Evolutionary conservation across 2,113 vertebrate genomes (phyloP).

Genomic region (Gopherus evgoodei): DNA sequence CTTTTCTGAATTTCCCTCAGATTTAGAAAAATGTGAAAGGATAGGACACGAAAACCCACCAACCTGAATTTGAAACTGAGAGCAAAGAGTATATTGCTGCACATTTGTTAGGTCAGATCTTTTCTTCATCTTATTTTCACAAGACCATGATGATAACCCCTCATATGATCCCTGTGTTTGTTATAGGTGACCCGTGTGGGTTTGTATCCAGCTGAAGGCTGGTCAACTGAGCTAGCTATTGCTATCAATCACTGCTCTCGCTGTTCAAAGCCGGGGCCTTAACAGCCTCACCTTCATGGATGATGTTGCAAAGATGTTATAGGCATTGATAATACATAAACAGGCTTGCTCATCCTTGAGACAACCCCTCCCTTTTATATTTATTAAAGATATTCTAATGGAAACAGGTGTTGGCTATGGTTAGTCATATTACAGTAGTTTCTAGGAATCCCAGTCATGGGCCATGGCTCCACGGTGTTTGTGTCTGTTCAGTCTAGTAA

Average conservation of each 20-base stretch:
- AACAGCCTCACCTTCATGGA: neutral
- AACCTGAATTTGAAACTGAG: neutral
- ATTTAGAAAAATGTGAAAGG: neutral
- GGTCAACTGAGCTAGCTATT: neutral
- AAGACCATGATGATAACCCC: neutral
- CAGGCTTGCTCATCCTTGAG: neutral
- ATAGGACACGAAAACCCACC: neutral
- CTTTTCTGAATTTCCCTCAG: neutral
- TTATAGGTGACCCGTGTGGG: accelerated
- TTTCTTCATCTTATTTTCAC: neutral
- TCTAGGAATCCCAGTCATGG: neutral
- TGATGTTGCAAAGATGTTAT: neutral
- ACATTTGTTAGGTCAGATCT: neutral
- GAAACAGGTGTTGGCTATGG: neutral
- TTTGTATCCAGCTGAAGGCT: neutral
- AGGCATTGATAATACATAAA: neutral
- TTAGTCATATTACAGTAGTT: neutral
- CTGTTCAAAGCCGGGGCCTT: neutral
- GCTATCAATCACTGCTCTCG: neutral
- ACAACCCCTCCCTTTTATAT: neutral
- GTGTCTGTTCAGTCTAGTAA: neutral
- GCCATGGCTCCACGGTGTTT: neutral
- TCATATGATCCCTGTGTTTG: neutral
- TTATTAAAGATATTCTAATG: neutral
- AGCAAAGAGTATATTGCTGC: neutral